Evolutionary conservation across 1,140 invertebrate genomes (phyloP), one percentile per base, ranked within the genome.

Genomic region (Heliconius eleuchia): DNA sequence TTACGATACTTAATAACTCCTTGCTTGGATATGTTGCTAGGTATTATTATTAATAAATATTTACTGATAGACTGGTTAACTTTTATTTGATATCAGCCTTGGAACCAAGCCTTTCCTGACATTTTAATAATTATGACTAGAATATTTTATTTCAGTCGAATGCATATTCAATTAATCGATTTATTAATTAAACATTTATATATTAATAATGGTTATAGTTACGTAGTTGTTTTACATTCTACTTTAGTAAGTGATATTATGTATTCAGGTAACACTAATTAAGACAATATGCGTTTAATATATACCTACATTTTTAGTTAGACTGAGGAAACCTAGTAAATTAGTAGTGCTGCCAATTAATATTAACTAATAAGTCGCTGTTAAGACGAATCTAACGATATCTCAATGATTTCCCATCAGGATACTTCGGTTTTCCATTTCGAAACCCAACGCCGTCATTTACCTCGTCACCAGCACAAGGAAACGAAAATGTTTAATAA

Each of bases 141-240:
- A 27, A 30, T 66, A 66, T 30, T 66, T 66, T 66, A 30, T 30
- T 66, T 27, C 27, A 66, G 30, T 16, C 27, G 60, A 66, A 66
- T 66, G 60, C 60, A 66, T 66, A 66, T 66, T 66, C 60, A 66
- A 66, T 66, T 66, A 30, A 66, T 66, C 23, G 27, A 30, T 30
- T n/a, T 8, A 27, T 66, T 66, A 66, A 66, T 27, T 66, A 27
- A 23, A 23, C 19, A 57, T 13, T 27, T 66, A 66, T 27, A 30
- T 27, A 66, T 66, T 6, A 6, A 66, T 66, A 27, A 16, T 23
- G n/a, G 42, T 16, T 1, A 23, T 16, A 5, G 60, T 30, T 18
- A 30, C 60, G 11, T 66, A 27, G 60, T 27, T 66, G 13, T 60
- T 23, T 60, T 60, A 23, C 57, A n/a, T 23, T n/a, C 57, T 27